A percentile compares a stretch with the other conserved stretches of the same genome.
Evolutionary conservation across 2,113 vertebrate species (phyloP).

Genomic region (Naja naja): DNA sequence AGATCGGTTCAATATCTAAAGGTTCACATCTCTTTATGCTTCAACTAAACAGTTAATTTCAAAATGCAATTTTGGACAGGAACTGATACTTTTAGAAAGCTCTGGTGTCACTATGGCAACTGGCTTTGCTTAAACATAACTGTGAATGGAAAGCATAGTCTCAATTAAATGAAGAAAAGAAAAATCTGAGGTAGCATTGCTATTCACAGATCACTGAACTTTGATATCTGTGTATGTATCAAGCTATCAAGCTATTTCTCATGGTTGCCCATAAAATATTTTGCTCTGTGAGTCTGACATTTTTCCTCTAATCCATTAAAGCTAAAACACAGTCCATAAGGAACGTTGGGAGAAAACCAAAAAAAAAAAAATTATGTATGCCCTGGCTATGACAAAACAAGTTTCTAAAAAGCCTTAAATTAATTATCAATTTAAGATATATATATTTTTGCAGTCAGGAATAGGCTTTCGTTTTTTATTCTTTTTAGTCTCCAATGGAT

Average conservation of each 20-base stretch:
- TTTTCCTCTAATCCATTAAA: not conserved
- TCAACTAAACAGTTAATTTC: slow-evolving; percentile 16
- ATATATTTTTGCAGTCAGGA: not conserved
- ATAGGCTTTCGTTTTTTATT: not conserved
- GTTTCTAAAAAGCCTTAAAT: not conserved
- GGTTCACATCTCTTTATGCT: not conserved
- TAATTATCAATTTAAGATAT: not conserved
- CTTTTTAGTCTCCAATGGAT: not conserved
- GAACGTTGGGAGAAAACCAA: not conserved
- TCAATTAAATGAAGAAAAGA: slow-evolving; percentile 41
- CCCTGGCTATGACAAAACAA: not conserved
- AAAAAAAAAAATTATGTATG: not conserved
- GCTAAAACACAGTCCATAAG: not conserved
- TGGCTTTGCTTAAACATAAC: slow-evolving; percentile 48
- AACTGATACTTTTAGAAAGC: slow-evolving; percentile 45
- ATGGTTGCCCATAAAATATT: not conserved
- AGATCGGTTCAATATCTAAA: too few species aligned
- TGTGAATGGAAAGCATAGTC: not conserved
- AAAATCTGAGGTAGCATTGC: not conserved
- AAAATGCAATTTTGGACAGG: slow-evolving; percentile 45
- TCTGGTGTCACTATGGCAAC: slow-evolving; percentile 63
- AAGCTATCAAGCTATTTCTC: not conserved
- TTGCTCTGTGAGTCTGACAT: not conserved
- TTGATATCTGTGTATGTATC: fast-evolving
- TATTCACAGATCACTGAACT: not conserved